These are phyloP conservation scores for Palythoa caribaeorum DNA, from an alignment of 92 coral and sea anemone species.

Conservation along the genomic window DNA sequence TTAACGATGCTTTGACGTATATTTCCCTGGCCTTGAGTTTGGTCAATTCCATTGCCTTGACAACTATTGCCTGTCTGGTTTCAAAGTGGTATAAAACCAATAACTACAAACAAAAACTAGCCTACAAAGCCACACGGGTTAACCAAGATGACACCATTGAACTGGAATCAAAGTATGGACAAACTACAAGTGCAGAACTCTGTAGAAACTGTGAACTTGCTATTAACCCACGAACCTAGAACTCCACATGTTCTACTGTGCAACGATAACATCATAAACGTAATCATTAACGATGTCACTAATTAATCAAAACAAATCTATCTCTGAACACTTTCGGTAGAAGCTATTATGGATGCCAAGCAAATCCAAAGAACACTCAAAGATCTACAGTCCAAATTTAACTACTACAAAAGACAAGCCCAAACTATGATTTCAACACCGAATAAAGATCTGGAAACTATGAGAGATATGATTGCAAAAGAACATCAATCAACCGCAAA, in stretches of 20 bases:
- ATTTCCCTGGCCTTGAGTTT: background rate
- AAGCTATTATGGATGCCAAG: constrained; percentile 1
- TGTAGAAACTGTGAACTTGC: background rate
- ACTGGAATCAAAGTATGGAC: background rate
- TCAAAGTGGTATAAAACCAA: no score
- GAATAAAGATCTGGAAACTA: no score
- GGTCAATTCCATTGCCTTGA: background rate
- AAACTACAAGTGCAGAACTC: background rate
- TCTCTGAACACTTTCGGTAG: background rate
- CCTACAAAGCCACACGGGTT: no score
- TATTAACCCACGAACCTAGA: background rate
- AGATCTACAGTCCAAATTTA: constrained; percentile 8
- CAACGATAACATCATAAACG: background rate
- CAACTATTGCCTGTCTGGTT: background rate
- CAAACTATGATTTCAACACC: no score
- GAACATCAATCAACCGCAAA: constrained; percentile 1
- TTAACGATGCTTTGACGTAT: no score
- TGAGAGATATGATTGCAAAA: background rate
- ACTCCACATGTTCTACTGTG: background rate
- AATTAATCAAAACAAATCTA: background rate
- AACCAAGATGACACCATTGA: no score
- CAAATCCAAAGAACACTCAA: constrained; percentile 12
- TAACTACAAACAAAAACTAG: no score
- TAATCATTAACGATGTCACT: background rate
- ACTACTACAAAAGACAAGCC: background rate